Conservation (phyloP, 2,888 invertebrate genomes). For the Volucella inanis region DNA sequence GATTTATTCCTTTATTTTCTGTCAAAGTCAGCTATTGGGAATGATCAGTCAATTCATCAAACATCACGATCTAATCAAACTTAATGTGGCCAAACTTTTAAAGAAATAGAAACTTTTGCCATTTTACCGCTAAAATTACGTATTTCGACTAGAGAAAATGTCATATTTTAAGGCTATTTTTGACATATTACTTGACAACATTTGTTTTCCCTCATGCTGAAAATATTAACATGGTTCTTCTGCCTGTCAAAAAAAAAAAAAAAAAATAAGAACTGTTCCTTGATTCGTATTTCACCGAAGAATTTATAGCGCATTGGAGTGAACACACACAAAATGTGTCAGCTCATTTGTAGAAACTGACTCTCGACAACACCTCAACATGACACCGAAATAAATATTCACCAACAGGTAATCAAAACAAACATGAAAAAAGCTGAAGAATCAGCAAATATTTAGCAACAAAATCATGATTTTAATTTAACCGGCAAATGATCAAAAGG, state of each 20-base stretch:
- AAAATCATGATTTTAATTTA: constrained; percentile 14
- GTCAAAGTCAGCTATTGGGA: too few species aligned
- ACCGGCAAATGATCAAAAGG: constrained; percentile 50
- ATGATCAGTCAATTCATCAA: too few species aligned
- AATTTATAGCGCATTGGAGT: constrained; percentile 61
- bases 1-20: too few species aligned
- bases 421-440: constrained; percentile 6
- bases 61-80: too few species aligned
- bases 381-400: constrained; percentile 31
- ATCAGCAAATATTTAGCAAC: constrained; percentile 34
- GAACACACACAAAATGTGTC: constrained; percentile 56
- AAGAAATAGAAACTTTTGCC: too few species aligned
- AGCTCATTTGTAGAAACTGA: constrained; percentile 45
- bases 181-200: too few species aligned
- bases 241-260: constrained; percentile 6
- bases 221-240: not conserved
- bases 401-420: not conserved
- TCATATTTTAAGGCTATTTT: too few species aligned
- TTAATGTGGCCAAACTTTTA: too few species aligned
- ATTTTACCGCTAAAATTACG: too few species aligned
- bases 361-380: constrained; percentile 59
- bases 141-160: too few species aligned
- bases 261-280: not conserved
- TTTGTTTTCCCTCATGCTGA: constrained; percentile 14
- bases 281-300: constrained; percentile 43